Conservation (phyloP, 2,113 vertebrate species). For the Channa argus region DNA sequence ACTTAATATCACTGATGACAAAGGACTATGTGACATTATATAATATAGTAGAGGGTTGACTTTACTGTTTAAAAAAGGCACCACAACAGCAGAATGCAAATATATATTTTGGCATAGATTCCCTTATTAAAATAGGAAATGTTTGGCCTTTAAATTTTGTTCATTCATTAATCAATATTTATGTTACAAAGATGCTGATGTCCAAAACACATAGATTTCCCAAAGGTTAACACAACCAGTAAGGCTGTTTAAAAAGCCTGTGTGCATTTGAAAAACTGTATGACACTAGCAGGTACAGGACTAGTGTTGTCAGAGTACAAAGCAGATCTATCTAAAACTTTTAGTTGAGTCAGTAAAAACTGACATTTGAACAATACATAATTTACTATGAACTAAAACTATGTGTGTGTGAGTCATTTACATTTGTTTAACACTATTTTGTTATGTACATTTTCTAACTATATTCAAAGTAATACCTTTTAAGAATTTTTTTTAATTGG, state of each 20-base stretch:
- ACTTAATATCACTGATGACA: no score
- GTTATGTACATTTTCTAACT: not conserved
- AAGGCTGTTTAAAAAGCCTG: constrained; percentile 20
- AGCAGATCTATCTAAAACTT: not conserved
- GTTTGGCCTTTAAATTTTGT: constrained; percentile 29
- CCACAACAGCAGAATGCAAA: constrained; percentile 1
- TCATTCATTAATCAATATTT: constrained; percentile 40
- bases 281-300: not conserved
- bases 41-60: not conserved
- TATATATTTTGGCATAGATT: not conserved
- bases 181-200: constrained; percentile 24
- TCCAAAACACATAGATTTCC: constrained; percentile 15
- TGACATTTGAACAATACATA: not conserved
- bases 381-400: not conserved
- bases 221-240: constrained; percentile 25
- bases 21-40: not conserved
- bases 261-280: not conserved
- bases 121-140: constrained; percentile 19
- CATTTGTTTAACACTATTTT: not conserved
- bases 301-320: not conserved
- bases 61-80: not conserved
- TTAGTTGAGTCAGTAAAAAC: not conserved
- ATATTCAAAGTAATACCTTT: not conserved
- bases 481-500: not conserved
- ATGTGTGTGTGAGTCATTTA: not conserved